Conservation (phyloP, 2,888 invertebrate species). For the Lasioglossum morio region DNA sequence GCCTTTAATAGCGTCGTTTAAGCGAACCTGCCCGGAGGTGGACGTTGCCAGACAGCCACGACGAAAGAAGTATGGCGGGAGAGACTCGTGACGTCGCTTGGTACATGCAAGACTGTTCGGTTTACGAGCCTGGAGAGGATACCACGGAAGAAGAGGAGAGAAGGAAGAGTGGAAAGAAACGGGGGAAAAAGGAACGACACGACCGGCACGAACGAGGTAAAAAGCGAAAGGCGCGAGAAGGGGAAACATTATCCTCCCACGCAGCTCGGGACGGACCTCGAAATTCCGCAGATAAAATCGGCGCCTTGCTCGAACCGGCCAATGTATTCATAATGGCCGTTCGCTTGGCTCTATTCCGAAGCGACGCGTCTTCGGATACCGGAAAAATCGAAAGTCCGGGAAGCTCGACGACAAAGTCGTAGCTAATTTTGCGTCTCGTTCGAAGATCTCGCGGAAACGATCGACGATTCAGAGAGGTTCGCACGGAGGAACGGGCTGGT, state of each 20-base stretch:
- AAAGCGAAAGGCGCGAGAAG: slow-evolving; percentile 68
- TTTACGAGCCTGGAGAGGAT: slow-evolving; percentile 51
- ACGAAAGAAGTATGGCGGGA: slow-evolving; percentile 41
- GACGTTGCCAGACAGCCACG: slow-evolving; percentile 31
- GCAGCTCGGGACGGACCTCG: slow-evolving; percentile 74
- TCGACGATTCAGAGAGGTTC: slow-evolving; percentile 24
- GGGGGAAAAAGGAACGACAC: slow-evolving; percentile 49
- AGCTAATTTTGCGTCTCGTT: neutral
- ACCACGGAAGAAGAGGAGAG: slow-evolving; percentile 26
- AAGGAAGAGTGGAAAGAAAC: slow-evolving; percentile 49
- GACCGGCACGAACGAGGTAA: slow-evolving; percentile 46
- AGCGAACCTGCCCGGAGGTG: slow-evolving; percentile 55
- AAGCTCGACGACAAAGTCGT: neutral
- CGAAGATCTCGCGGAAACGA: neutral
- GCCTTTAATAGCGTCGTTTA: slow-evolving; percentile 63
- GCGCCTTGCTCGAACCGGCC: slow-evolving; percentile 70
- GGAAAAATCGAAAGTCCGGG: neutral
- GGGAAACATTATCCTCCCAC: slow-evolving; percentile 80
- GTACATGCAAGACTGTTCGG: slow-evolving; percentile 60
- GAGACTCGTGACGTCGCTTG: slow-evolving; percentile 62
- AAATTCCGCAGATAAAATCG: slow-evolving; percentile 82
- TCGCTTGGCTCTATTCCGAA: slow-evolving; percentile 64
- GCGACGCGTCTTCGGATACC: slow-evolving; percentile 21
- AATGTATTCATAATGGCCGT: slow-evolving; percentile 81
- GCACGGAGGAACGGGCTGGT: slow-evolving; percentile 68